A percentile compares a stretch with the other conserved stretches of the same genome.
Evolutionary conservation across 2,113 vertebrate species (phyloP).

Genomic region (Ascaphus truei): DNA sequence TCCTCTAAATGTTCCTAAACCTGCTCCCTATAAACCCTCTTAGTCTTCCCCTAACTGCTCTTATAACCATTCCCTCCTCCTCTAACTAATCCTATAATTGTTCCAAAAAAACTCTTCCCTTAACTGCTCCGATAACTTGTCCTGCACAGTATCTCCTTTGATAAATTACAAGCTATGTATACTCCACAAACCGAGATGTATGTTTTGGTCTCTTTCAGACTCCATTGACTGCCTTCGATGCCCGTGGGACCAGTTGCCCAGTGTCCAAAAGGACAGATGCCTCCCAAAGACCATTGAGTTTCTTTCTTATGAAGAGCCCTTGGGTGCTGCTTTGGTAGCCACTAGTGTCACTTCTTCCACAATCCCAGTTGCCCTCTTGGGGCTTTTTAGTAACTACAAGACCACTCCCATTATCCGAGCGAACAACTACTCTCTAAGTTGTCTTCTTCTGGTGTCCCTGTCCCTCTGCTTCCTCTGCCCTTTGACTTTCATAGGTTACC

Average conservation of each 20-base stretch:
- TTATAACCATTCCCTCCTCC: background rate
- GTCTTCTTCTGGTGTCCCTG: constrained; percentile 19
- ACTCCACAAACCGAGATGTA: background rate
- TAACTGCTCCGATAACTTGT: background rate
- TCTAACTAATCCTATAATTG: too few species aligned
- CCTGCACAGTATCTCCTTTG: too few species aligned
- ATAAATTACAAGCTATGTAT: background rate
- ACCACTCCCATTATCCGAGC: constrained; percentile 17
- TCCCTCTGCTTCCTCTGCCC: constrained; percentile 22
- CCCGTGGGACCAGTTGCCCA: constrained; percentile 28
- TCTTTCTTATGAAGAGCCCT: background rate
- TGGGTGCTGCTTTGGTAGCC: background rate
- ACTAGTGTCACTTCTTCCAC: background rate
- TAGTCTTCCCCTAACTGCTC: background rate
- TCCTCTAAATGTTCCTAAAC: too few species aligned
- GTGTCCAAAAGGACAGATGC: background rate
- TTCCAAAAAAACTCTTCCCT: too few species aligned
- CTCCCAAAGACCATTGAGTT: constrained; percentile 14
- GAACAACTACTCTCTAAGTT: constrained; percentile 21
- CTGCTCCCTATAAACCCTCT: background rate
- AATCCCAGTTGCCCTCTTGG: background rate
- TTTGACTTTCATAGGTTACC: constrained; percentile 15
- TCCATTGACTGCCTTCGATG: constrained; percentile 6
- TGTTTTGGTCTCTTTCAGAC: constrained; percentile 7
- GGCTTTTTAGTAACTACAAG: background rate